Evolutionary conservation across 2,888 invertebrate genomes (phyloP).

Genomic region (Drosophila tanythrix): DNA sequence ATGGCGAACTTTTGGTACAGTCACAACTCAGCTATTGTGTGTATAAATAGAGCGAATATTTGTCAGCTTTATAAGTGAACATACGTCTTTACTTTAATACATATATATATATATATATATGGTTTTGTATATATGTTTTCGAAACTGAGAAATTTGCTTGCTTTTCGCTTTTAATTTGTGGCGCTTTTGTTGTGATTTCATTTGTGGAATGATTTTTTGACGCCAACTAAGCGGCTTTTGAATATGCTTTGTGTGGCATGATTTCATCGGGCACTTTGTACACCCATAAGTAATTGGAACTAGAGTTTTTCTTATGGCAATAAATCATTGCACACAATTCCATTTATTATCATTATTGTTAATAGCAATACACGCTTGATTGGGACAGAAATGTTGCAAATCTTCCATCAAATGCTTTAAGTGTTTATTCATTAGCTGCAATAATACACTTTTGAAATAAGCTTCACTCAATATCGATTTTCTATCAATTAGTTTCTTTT

Average conservation of each 20-base stretch:
- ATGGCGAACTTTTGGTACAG: slow-evolving; percentile 6
- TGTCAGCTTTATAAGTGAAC: slow-evolving; percentile 31
- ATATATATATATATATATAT: neutral
- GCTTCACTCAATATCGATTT: neutral
- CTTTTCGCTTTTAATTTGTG: slow-evolving; percentile 57
- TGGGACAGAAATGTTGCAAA: slow-evolving; percentile 8
- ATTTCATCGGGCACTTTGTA: slow-evolving; percentile 40
- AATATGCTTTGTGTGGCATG: slow-evolving; percentile 39
- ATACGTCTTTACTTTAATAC: slow-evolving; percentile 12
- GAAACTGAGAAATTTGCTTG: slow-evolving; percentile 63
- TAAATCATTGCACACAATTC: slow-evolving; percentile 47
- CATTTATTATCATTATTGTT: slow-evolving; percentile 35
- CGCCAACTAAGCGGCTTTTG: slow-evolving; percentile 48
- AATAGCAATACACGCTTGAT: slow-evolving; percentile 17
- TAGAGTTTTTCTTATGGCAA: slow-evolving; percentile 43
- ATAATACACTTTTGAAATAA: neutral
- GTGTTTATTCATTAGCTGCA: slow-evolving; percentile 5
- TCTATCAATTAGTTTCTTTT: neutral
- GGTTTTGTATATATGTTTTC: neutral
- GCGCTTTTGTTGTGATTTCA: slow-evolving; percentile 56
- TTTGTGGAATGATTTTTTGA: slow-evolving; percentile 35
- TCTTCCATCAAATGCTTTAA: neutral
- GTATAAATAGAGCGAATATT: slow-evolving; percentile 29
- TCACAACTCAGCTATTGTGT: slow-evolving; percentile 10
- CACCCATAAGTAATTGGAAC: slow-evolving; percentile 47